A percentile compares a stretch with the other conserved stretches of the same genome.
These are phyloP conservation scores for Julus scandinavius DNA, from an alignment of 2,888 invertebrate species.

Conservation along the genomic window DNA sequence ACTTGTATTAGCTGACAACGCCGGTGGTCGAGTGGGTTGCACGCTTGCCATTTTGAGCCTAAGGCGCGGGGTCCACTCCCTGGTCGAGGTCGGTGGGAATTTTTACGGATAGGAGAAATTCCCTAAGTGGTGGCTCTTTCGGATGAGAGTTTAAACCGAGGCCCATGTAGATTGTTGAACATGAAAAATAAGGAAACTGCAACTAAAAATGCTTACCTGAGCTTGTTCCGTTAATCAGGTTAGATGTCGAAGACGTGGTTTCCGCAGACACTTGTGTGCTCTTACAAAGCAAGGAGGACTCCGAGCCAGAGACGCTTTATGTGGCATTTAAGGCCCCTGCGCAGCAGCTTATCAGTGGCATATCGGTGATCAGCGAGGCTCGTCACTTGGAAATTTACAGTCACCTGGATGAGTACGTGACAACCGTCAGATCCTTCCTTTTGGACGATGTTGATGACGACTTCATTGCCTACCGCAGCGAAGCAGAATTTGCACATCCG, in stretches of 20 bases:
- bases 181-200: too few relatives aligned
- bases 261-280: constrained; percentile 36
- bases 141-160: too few relatives aligned
- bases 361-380: constrained; percentile 51
- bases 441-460: constrained; percentile 45
- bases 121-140: too few relatives aligned
- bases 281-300: not conserved
- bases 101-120: too few relatives aligned
- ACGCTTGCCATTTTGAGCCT: too few relatives aligned
- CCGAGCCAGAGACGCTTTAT: not conserved
- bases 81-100: too few relatives aligned
- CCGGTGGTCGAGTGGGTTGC: too few relatives aligned
- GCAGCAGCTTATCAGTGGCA: not conserved
- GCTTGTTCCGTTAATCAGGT: not conserved
- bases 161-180: too few relatives aligned
- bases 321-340: not conserved
- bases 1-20: too few relatives aligned
- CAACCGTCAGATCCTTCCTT: constrained; percentile 11
- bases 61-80: too few relatives aligned
- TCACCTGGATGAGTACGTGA: constrained; percentile 38
- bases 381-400: constrained; percentile 51
- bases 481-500: not conserved
- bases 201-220: not conserved
- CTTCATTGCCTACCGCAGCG: constrained; percentile 49
- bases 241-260: constrained; percentile 1